These are phyloP conservation scores for Rhamnusium bicolor DNA, from an alignment of 2,888 invertebrate species.

Conservation along the genomic window DNA sequence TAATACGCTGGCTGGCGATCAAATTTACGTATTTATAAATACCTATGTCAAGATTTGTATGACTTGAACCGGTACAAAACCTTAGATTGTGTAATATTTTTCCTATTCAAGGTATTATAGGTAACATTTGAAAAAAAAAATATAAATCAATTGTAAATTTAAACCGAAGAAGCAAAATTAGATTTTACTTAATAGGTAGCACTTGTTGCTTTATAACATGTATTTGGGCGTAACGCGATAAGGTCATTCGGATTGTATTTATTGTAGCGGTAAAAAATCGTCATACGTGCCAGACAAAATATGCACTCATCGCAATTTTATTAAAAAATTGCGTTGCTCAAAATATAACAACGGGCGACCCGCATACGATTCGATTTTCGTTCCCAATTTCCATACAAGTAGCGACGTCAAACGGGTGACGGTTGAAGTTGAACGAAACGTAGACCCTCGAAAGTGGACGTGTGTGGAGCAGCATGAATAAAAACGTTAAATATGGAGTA, in stretches of 20 bases:
- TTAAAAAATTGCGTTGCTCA: slow-evolving; percentile 24
- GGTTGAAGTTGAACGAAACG: slow-evolving; percentile 57
- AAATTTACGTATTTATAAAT: background rate
- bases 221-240: slow-evolving; percentile 21
- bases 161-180: background rate
- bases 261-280: background rate
- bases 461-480: slow-evolving; percentile 66
- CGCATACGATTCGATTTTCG: slow-evolving; percentile 53
- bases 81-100: too few relatives aligned
- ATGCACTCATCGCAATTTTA: slow-evolving; percentile 6
- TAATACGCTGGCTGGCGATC: background rate
- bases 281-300: background rate
- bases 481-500: slow-evolving; percentile 66
- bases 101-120: background rate
- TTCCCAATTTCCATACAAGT: slow-evolving; percentile 48
- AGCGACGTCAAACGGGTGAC: slow-evolving; percentile 43
- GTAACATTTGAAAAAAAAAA: background rate
- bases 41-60: background rate
- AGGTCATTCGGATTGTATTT: slow-evolving; percentile 10
- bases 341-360: slow-evolving; percentile 28
- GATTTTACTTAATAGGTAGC: slow-evolving; percentile 1
- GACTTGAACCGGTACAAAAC: background rate
- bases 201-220: slow-evolving; percentile 23
- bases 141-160: slow-evolving; percentile 8
- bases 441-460: slow-evolving; percentile 67